phyloP scores from a whole-genome alignment of 1,140 invertebrate genomes.

The Berghia stephanieae region DNA sequence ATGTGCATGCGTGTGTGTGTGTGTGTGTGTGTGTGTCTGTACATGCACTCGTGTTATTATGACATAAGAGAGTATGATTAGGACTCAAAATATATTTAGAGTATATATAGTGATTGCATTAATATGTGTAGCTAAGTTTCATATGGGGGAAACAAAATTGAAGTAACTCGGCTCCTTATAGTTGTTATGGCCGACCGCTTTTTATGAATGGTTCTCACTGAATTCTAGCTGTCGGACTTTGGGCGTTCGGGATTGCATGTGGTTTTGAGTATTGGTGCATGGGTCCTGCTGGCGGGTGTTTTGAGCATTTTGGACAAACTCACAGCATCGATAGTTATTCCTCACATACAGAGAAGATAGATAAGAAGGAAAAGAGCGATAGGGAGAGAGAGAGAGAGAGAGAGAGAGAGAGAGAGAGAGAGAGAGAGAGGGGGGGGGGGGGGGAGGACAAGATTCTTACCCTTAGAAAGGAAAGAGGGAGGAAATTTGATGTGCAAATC shows the following conservation, averaged over 20 bases:
- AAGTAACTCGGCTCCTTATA: no score
- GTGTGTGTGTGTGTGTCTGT: background rate
- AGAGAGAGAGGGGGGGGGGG: background rate
- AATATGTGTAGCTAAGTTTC: no score
- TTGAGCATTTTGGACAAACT: background rate
- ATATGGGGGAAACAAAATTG: no score
- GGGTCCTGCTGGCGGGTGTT: background rate
- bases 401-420: background rate
- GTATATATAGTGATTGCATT: no score
- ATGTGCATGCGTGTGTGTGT: background rate
- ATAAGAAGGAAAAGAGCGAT: background rate
- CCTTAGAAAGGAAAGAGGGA: no score
- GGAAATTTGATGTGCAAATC: no score
- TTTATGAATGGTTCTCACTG: background rate
- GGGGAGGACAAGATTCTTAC: background rate
- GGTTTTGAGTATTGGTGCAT: background rate
- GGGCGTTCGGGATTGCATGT: background rate
- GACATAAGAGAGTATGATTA: background rate
- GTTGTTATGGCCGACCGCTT: no score
- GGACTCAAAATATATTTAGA: no score
- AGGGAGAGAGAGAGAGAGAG: background rate
- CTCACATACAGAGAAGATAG: background rate
- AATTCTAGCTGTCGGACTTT: background rate
- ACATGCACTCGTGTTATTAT: background rate
- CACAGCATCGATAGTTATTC: background rate